Evolutionary conservation across 2,888 invertebrate species (phyloP), one percentile per base, ranked within the genome.

Genomic region (Quadriops clusia): DNA sequence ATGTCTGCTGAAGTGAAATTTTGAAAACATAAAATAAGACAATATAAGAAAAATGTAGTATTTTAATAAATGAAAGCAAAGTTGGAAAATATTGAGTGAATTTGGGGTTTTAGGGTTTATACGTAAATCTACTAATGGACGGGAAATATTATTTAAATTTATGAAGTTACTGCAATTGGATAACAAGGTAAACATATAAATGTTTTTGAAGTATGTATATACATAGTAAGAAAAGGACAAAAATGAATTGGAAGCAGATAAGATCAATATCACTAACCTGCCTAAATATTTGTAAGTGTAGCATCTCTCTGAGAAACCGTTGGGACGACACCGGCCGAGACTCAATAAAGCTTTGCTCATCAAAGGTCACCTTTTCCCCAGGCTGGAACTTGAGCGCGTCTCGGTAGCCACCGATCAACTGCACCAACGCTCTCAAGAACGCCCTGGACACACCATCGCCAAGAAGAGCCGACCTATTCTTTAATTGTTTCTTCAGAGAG

Each of bases 401-500:
- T 40, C 89, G 70, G 59, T 93, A 94, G 39, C 90, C 89, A 26
- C 95, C 95, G 48, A 97, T 95, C 32, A 97, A 67, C 58, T 86
- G 82, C 7, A 95, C 95, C 43, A 95, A 67, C 6, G 93, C 85
- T 36, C 82, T 70, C 31, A 97, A 68, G 63, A 97, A 97, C 24
- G 93, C 86, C 50, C 90, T 74, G 3, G 94, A 85, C 4, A 97
- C 83, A 1, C 89, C 84, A 58, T 97, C 95, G 1, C 94, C 94
- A 34, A 87, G 64, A 33, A 78, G 64, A 28, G 77, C 77, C 42
- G 84, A 73, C 47, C 77, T 72, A 53, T 77, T 77, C 51, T 79
- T 77, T 49, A 90, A 64, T 37, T 81, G 77, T 52, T 76, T 75
- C 56, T 77, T 80, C 56, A 90, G 67, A 49, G 72, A 76, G 27